Percentiles rank a stretch among this genome's conserved stretches.
Conservation (phyloP, 2,113 vertebrate genomes). For the Tympanuchus pallidicinctus region DNA sequence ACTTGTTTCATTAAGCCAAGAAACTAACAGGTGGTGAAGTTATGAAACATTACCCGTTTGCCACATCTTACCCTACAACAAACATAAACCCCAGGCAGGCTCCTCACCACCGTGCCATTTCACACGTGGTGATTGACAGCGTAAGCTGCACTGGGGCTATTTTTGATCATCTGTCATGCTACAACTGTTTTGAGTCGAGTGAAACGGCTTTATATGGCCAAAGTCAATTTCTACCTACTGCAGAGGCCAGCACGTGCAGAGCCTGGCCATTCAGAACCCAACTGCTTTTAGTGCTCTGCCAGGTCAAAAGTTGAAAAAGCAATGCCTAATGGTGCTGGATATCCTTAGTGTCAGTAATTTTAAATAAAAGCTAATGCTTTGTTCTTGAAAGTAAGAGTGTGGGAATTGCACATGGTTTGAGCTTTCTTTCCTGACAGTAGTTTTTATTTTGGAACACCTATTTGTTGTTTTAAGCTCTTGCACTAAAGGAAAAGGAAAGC, state of each 20-base stretch:
- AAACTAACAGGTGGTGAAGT: constrained; percentile 78
- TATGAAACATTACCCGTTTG: constrained; percentile 73
- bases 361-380: constrained; percentile 16
- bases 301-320: constrained; percentile 54
- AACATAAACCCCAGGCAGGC: constrained; percentile 69
- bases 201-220: constrained; percentile 88
- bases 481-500: not conserved
- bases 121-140: constrained; percentile 88
- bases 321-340: not conserved
- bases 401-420: not conserved
- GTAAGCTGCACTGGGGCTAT: constrained; percentile 90
- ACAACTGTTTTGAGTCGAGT: constrained; percentile 80
- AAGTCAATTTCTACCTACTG: constrained; percentile 84
- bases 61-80: constrained; percentile 63
- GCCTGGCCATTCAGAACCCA: constrained; percentile 61
- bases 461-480: not conserved
- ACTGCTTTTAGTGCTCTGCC: constrained; percentile 42
- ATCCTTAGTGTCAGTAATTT: not conserved
- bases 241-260: constrained; percentile 67
- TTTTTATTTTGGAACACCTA: not conserved
- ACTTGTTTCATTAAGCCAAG: constrained; percentile 70
- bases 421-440: not conserved
- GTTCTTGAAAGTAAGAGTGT: not conserved
- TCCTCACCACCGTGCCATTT: constrained; percentile 70
- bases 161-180: constrained; percentile 92